Conservation (phyloP, 2,888 invertebrate genomes). For the Odiellus spinosus region DNA sequence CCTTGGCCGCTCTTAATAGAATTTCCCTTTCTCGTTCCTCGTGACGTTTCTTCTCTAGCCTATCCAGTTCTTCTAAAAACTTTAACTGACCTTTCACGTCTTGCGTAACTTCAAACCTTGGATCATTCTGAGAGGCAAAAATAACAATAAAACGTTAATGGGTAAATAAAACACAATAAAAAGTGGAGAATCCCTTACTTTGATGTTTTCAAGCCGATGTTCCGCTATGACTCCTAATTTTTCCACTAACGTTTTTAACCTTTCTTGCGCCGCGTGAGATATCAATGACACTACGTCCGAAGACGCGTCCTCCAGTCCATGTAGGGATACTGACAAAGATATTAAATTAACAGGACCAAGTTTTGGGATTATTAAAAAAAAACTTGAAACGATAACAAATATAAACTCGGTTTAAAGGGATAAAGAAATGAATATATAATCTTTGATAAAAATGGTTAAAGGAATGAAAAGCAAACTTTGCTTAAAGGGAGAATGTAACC, state of each 20-base stretch:
- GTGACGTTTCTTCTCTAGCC: conserved; percentile 78
- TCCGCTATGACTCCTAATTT: conserved; percentile 83
- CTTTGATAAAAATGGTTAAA: no score
- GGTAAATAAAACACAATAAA: conserved; percentile 3
- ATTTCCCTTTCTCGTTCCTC: conserved; percentile 92
- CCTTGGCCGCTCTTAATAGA: conserved; percentile 80
- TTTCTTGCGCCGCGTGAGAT: conserved; percentile 85
- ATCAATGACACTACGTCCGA: conserved; percentile 74
- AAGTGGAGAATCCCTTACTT: conserved; percentile 37
- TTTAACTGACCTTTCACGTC: conserved; percentile 85
- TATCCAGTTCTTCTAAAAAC: conserved; percentile 90
- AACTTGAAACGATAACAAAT: conserved; percentile 3
- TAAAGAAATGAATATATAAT: no score
- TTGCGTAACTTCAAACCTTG: conserved; percentile 71
- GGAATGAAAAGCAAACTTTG: no score
- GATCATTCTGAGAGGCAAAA: conserved; percentile 46
- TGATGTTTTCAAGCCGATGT: conserved; percentile 81
- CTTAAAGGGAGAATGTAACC: no score
- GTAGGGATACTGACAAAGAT: conserved; percentile 36
- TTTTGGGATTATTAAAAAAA: no score
- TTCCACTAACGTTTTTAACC: conserved; percentile 74
- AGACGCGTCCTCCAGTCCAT: conserved; percentile 68
- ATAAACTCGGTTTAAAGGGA: no score
- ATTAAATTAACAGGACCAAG: no score
- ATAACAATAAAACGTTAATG: conserved; percentile 3